Percentiles rank a stretch among this genome's conserved stretches.
Evolutionary conservation across 2,797 vertebrate species (phyloP).

Genomic region (Erethizon dorsatum): DNA sequence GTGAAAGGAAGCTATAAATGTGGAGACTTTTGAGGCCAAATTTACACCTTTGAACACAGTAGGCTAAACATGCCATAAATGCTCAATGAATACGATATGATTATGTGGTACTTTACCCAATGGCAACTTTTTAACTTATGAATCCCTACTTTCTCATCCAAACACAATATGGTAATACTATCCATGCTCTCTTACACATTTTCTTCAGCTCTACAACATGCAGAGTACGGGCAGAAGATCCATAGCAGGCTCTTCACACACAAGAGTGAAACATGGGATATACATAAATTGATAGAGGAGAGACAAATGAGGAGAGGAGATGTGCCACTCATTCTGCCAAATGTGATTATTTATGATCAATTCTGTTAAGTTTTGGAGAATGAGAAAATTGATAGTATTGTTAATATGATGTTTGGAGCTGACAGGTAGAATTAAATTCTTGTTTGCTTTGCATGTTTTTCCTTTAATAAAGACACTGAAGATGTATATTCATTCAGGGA

Average conservation of each 20-base stretch:
- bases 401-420: background rate
- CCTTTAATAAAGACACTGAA: background rate
- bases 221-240: background rate
- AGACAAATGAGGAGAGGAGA: background rate
- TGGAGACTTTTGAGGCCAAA: background rate
- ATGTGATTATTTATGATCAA: background rate
- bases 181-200: background rate
- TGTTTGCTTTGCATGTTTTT: background rate
- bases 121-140: background rate
- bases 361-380: background rate
- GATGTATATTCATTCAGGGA: background rate
- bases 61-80: background rate
- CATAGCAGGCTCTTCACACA: background rate
- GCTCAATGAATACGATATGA: background rate
- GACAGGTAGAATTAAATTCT: constrained; percentile 26
- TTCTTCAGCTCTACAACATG: background rate
- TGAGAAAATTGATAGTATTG: constrained; percentile 17
- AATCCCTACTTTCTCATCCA: background rate
- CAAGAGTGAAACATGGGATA: background rate
- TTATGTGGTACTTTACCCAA: background rate
- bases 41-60: background rate
- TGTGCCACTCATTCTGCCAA: background rate
- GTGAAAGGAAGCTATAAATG: background rate
- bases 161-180: background rate
- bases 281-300: background rate